Base-by-base conservation (phyloP, 2,888 invertebrate species). In the Ecdyonurus torrentis region DNA sequence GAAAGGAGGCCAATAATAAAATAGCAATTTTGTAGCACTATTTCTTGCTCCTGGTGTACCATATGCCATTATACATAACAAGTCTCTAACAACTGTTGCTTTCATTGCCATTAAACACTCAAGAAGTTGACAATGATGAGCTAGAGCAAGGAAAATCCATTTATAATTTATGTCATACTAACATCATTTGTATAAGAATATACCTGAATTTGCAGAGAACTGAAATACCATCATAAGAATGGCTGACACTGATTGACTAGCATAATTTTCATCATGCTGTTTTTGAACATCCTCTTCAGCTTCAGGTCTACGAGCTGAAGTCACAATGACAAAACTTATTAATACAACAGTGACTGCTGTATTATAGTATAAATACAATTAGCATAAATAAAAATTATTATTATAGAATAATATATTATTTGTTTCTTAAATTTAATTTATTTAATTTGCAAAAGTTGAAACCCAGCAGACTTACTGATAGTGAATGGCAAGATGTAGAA, bases 1-100 rank as follows among this genome's bases (percentile, higher is more conserved):
- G 71, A 98, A 89, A 2, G 96, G 91, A 2, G 99, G 99, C 97
- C 98, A 99, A 75, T 99, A 99, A 78, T 97, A 95, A 77, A 99
- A 98, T 60, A 99, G 82, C 52, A 99, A 80, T 77, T 97, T 95
- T 62, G 95, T 95, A 1, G 98, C 98, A 0, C 95, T 93, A n/a
- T 92, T 86, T 61, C 96, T 78, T 0, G 97, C 91, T 61, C 89
- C 87, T 67, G 91, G 87, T 0, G 98, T 96, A 58, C 99, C 99
- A 75, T 97, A 93, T 15, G 98, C 97, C 67, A 98, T 90, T 37
- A 97, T 95, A 73, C 92, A 91, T 37, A 99, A 79, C 65, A 99
- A 83, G 74, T 99, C 97, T 76, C 91, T 91, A 58, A 93, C 87
- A 15, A 96, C 87, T 67, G 89, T 86, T 68, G 86, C 85, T 75